Evolutionary conservation across 2,888 invertebrate species (phyloP), one percentile per base, ranked within the genome.

Genomic region (Cetonia aurata): DNA sequence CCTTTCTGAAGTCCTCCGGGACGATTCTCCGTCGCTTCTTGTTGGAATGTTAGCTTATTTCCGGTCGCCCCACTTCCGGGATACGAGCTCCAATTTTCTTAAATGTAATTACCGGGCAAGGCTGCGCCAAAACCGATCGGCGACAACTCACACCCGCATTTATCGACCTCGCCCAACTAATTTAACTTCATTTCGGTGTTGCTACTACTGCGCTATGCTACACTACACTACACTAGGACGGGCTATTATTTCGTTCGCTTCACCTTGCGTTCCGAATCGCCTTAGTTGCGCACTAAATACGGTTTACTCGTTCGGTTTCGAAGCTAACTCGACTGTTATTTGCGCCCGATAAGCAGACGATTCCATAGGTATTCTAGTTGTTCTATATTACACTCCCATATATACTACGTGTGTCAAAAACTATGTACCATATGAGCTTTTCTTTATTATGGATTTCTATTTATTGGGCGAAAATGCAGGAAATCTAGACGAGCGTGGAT

Each of bases 81-180:
- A 73, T 75, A 76, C 78, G 77, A 78, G 78, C 77, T 77, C 79
- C 79, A 80, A 80, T 81, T 79, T 81, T 80, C 80, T 79, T 79
- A 80, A 80, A 80, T 79, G 79, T 79, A 80, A 80, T 80, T 81
- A 80, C 81, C 72, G 71, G 71, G 72, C 75, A 77, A 76, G 77
- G 75, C 75, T 76, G 75, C 75, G 75, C 78, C 76, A 68, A 78
- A 71, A 78, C 77, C 76, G 76, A 77, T 77, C 75, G 62, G 76
- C 78, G 77, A 77, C 79, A 76, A 77, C 71, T 72, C 72, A 74
- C 75, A 62, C 75, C 73, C 72, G 17, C 50, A 73, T 74, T 53
- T 41, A 50, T 50, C 69, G 59, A 75, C 75, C 74, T 71, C 74
- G 71, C 67, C 74, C 71, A 66, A 73, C 75, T 77, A 76, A 77